Conservation (phyloP, 64 coral and sea anemone genomes). For the Exaiptasia diaphana region DNA sequence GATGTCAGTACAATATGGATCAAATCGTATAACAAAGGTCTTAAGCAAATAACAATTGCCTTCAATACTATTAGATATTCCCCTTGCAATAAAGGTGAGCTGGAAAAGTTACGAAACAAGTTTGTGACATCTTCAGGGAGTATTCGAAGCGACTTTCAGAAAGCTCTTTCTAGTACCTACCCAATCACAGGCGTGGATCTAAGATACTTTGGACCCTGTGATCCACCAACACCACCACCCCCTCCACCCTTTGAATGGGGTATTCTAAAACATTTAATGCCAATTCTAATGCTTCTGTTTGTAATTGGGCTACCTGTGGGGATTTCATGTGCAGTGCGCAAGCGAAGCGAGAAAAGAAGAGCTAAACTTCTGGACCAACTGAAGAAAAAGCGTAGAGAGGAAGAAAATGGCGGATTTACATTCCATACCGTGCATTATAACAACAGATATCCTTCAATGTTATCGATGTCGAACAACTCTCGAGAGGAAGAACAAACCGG, state of each 20-base stretch:
- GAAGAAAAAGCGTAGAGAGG: slow-evolving; percentile 22
- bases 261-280: slow-evolving; percentile 43
- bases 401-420: slow-evolving; percentile 22
- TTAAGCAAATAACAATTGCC: slow-evolving; percentile 21
- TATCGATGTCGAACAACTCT: slow-evolving; percentile 32
- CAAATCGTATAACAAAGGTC: slow-evolving; percentile 37
- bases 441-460: slow-evolving; percentile 49
- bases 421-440: slow-evolving; percentile 55
- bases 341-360: slow-evolving; percentile 29
- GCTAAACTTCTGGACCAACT: not conserved
- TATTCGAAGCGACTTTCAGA: slow-evolving; percentile 41
- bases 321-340: slow-evolving; percentile 52
- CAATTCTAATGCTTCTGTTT: slow-evolving; percentile 41
- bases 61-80: slow-evolving; percentile 62
- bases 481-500: slow-evolving; percentile 27
- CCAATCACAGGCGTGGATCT: slow-evolving; percentile 28
- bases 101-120: slow-evolving; percentile 7
- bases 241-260: slow-evolving; percentile 63
- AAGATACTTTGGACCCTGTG: slow-evolving; percentile 63
- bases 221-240: not conserved
- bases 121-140: slow-evolving; percentile 20
- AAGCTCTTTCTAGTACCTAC: slow-evolving; percentile 53
- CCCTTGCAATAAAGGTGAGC: slow-evolving; percentile 47
- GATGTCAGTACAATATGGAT: slow-evolving; percentile 24
- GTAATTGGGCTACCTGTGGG: slow-evolving; percentile 69